Base-by-base conservation (phyloP, 2,113 vertebrate species). In the Sceloporus undulatus region DNA sequence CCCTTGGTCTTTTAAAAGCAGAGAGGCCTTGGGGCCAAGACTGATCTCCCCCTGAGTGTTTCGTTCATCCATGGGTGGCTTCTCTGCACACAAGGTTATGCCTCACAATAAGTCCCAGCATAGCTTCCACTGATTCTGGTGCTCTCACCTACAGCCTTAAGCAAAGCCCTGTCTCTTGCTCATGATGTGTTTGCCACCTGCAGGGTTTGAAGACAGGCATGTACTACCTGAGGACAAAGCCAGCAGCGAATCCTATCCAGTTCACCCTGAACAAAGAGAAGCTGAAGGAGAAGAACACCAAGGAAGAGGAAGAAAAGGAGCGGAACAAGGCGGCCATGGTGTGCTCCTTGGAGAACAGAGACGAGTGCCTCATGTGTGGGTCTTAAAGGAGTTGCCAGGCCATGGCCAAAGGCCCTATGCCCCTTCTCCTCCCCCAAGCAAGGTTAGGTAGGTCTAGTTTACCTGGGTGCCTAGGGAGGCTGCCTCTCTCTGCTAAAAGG, bases 211-310 rank as follows among this genome's bases (percentile, higher is more conserved):
- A 99, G 97, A 99, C 99, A 0, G 99, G 98, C 29, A 99, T 99
- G 99, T 99, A 99, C 95, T 99, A 99, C 48, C 97, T 99, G 25
- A 92, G 99, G 86, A 99, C 98, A 0, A 98, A 98, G 90, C 98
- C 99, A 0, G 99, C 99, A 0, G 98, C 98, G 56, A 99, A 98
- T 91, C 99, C 99, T 2, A 99, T 99, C 96, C 98, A 99, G 95
- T 99, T 99, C 95, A 99, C 99, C 65, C 95, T 99, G 25, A 98
- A 99, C 97, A 99, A 99, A 89, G 98, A 99, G 96, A 99, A 98
- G 48, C 93, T 99, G 79, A 96, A 97, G 62, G 98, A 97, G 66
- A 93, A 96, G 16, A 52, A 79, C 1, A 91, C 94, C 65, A 95
- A 95, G 0, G 94, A 95, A 0, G 95, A 96, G 68, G 97, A 98